Base-by-base conservation (phyloP, 2,888 invertebrate genomes). In the Glaucopsyche alexis region DNA sequence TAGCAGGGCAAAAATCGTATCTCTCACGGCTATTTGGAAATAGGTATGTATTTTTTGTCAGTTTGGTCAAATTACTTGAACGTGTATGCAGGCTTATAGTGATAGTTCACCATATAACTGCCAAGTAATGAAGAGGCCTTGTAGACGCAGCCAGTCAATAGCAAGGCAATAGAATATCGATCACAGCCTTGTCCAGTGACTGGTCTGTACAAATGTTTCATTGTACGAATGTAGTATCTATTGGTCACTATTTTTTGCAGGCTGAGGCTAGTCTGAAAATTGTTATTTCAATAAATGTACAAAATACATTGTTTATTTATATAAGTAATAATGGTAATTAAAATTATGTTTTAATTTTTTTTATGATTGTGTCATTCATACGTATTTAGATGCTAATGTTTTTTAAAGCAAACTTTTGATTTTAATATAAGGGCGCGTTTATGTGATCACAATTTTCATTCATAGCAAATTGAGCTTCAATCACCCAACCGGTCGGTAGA, bases 111-210 rank as follows among this genome's bases (percentile, higher is more conserved):
- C 29, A 60, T 7, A 60, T 38, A 38, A 60, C 60, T 60, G 29
- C 60, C 60, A 60, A 29, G 14, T 38, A 55, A 55, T 29, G 11
- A 38, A 60, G 60, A 60, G 60, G 60, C 60, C 60, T 60, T 60
- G 60, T 38, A 29, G 29, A 60, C 19, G 5, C 38, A 60, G 60
- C 38, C 60, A 60, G 60, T 60, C 13, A 14, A 38, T 38, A 60
- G 13, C 60, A 60, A 13, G 60, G 38, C 29, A 14, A 38, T 13
- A 19, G 29, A 11, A 29, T 38, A 14, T 60, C 13, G 60, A 60
- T 14, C 29, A 7, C 6, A 13, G 60, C 60, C 60, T 60, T 60
- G 4, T 29, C 13, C 60, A n/a, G n/a, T 6, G 60, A 60, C 29
- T 60, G 38, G 60, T 29, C 29, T 60, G 13, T 60, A 60, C 13